Percentiles rank a stretch among this genome's conserved stretches.
Conservation (phyloP, 2,888 invertebrate species). For the Mesoligia furuncula region DNA sequence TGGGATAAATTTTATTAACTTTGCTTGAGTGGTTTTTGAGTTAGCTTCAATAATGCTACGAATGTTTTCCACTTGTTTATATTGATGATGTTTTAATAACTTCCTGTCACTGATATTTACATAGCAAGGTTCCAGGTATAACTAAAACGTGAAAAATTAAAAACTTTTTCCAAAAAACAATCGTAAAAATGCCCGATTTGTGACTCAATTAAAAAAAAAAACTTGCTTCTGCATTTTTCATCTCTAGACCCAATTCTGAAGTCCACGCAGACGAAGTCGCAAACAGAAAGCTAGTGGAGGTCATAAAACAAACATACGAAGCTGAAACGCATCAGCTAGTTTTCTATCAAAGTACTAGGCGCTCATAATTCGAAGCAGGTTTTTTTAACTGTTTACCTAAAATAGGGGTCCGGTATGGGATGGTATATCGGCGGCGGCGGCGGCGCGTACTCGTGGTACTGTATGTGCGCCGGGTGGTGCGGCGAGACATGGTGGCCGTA, state of each 20-base stretch:
- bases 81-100: too few relatives aligned
- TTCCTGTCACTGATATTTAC: too few relatives aligned
- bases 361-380: constrained; percentile 38
- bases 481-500: constrained; percentile 88
- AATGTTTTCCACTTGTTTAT: too few relatives aligned
- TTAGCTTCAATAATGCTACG: too few relatives aligned
- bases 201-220: neutral
- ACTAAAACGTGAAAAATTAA: too few relatives aligned
- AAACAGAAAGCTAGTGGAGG: neutral
- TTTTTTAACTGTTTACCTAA: constrained; percentile 78
- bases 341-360: constrained; percentile 31
- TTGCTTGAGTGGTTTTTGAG: too few relatives aligned
- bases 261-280: neutral
- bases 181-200: too few relatives aligned
- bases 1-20: too few relatives aligned
- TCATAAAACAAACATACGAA: neutral
- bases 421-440: constrained; percentile 88
- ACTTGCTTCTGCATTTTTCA: neutral
- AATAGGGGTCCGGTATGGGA: constrained; percentile 85
- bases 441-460: constrained; percentile 91
- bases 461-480: constrained; percentile 83
- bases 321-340: neutral
- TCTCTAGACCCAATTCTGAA: neutral
- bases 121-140: too few relatives aligned
- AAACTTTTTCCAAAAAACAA: too few relatives aligned